Evolutionary conservation across 2,113 vertebrate species (phyloP).

Genomic region (Phalacrocorax aristotelis): DNA sequence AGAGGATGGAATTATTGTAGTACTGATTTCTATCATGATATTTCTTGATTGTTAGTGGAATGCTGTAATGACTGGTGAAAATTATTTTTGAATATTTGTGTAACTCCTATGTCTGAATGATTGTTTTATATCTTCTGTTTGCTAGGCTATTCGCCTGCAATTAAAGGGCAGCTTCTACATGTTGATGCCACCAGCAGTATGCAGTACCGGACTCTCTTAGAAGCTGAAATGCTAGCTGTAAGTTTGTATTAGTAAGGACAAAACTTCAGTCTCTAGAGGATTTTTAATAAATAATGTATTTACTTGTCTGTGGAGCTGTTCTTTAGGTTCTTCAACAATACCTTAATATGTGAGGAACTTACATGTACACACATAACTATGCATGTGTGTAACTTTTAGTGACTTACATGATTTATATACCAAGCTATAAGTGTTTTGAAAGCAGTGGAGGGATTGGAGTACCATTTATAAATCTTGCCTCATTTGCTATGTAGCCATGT

Average conservation of each 20-base stretch:
- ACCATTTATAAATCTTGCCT: neutral
- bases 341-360: neutral
- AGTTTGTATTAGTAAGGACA: slow-evolving; percentile 63
- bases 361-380: fast-evolving
- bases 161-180: slow-evolving; percentile 96
- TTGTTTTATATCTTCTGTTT: neutral
- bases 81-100: neutral
- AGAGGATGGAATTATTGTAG: neutral
- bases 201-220: slow-evolving; percentile 94
- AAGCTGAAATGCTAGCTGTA: slow-evolving; percentile 98
- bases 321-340: neutral
- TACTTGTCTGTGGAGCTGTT: neutral
- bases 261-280: neutral
- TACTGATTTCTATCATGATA: neutral
- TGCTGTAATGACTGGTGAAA: neutral
- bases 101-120: neutral
- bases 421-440: neutral
- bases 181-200: slow-evolving; percentile 98
- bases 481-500: neutral
- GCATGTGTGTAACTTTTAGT: neutral
- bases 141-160: slow-evolving; percentile 91
- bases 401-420: neutral
- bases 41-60: neutral
- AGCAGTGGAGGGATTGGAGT: neutral
- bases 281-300: neutral